Base-by-base conservation (phyloP, 2,888 invertebrate species). In the Macrophya annulata region DNA sequence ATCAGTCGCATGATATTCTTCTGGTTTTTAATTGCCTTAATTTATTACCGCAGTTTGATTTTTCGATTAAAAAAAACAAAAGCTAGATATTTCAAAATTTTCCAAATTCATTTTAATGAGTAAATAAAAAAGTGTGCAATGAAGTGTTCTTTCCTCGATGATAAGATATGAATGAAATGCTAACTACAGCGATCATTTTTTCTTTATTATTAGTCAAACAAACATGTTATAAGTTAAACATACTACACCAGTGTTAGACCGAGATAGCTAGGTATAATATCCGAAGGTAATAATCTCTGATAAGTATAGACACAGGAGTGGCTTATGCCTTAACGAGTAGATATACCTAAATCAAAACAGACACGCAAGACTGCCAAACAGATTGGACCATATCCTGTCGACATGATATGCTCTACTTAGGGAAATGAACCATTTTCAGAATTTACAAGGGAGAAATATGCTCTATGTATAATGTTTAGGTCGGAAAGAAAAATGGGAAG, bases 321-420 rank as follows among this genome's bases (percentile, higher is more conserved):
- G 40, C 59, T 59, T 5, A 51, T 21, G 59, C 21, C 43, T 21
- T 81, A 81, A 59, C 81, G 59, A 62, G 21, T 55, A 55, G 81
- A 59, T 81, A 81, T 43, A 65, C 15, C 71, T 79, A 79, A 81
- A 85, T 85, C 81, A 85, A 59, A 72, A 37, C 71, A 25, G 71
- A 82, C 85, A 85, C 85, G 85, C 85, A 71, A 85, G 71, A 55
- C 71, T n/a, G 68, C 37, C 37, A 71, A 79, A 85, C 51, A 72
- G 85, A 85, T 85, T 85, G 82, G 85, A 79, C 79, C 82, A 85
- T 85, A 82, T 85, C 85, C 85, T 85, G 85, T 43, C 76, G 59
- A 84, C 76, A 48, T 45, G 84, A 74, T 76, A 76, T 59, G 40
- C 55, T 12, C 84, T 82, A 85, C 85, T 85, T 81, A 85, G 82